Base-by-base conservation (phyloP, 53 echinoderm and acorn worm genomes). In the Arbacia lixula region DNA sequence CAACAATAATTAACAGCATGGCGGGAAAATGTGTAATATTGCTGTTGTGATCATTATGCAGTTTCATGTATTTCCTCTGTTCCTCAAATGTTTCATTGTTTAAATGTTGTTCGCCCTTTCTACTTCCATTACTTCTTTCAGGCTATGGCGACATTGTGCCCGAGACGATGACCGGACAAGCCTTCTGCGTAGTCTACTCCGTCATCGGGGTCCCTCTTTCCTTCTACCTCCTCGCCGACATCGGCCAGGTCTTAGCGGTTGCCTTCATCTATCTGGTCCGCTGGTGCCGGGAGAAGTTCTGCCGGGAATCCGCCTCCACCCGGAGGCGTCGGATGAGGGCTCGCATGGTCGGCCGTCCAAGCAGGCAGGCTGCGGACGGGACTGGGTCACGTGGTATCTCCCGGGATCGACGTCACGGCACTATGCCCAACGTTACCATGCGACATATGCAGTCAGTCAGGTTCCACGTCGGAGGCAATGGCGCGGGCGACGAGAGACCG, bases 121-220 rank as follows among this genome's bases (percentile, higher is more conserved):
- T n/a, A n/a, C n/a, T n/a, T n/a, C n/a, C n/a, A n/a, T n/a, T n/a
- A n/a, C n/a, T n/a, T n/a, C 64, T 1, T 50, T 37, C 60, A 94
- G 92, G 95, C 22, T 95, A 95, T 55, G 95, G 95, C 28, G 95
- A 95, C 57, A 68, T 95, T 5, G 90, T 88, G 1, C 95, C 95
- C 22, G 88, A 81, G 53, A 95, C 95, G 2, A 19, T 20, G 0
- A 26, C 28, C 0, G 95, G 95, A 40, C 65, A 87, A 24, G 58
- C 68, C 5, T 84, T 95, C 68, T 84, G 87, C 51, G 89, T 92
- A 4, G 26, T 92, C 14, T 95, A 92, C 89, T 85, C 87, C 4
- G 63, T 71, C 6, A 58, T 95, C 20, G 95, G 95, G 10, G 88
- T 95, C 28, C 95, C 95, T 0, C 63, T 92, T 10, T 87, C 87